Percentiles rank a stretch among this genome's conserved stretches.
Conservation (phyloP, 1,140 invertebrate species). For the Drosophila oshimai region DNA sequence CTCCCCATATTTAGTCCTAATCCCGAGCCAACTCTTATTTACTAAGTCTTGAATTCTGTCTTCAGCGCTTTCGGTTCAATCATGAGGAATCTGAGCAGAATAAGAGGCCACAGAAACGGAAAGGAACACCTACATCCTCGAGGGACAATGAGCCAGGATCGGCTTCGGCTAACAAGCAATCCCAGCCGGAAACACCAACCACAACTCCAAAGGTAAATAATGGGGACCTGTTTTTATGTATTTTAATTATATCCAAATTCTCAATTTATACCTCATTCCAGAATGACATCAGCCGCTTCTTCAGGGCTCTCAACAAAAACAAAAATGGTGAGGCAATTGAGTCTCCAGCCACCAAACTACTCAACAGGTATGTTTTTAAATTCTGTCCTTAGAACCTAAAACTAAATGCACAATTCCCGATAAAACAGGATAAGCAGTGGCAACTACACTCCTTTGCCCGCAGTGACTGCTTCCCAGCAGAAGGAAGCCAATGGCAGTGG, state of each 20-base stretch:
- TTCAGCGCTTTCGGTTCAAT: conserved; percentile 65
- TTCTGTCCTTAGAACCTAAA: not conserved
- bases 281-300: conserved; percentile 69
- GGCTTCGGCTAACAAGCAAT: not conserved
- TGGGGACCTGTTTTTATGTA: no score
- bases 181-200: conserved; percentile 17
- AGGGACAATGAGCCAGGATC: conserved; percentile 29
- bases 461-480: not conserved
- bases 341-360: conserved; percentile 68
- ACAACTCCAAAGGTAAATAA: conserved; percentile 38
- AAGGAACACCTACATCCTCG: conserved; percentile 40
- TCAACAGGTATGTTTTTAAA: conserved; percentile 50
- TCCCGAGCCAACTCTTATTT: not conserved
- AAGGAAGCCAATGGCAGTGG: conserved; percentile 25
- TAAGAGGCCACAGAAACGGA: conserved; percentile 40
- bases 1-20: conserved; percentile 2
- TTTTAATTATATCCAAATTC: no score
- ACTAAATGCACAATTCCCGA: not conserved
- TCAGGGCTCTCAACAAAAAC: conserved; percentile 35
- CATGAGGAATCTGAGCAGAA: conserved; percentile 66
- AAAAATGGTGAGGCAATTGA: conserved; percentile 33
- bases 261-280: conserved; percentile 3
- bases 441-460: conserved; percentile 43
- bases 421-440: conserved; percentile 58
- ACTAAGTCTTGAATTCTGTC: conserved; percentile 8